phyloP scores from a whole-genome alignment of 2,888 invertebrate species.

The Epirrita christyi region DNA sequence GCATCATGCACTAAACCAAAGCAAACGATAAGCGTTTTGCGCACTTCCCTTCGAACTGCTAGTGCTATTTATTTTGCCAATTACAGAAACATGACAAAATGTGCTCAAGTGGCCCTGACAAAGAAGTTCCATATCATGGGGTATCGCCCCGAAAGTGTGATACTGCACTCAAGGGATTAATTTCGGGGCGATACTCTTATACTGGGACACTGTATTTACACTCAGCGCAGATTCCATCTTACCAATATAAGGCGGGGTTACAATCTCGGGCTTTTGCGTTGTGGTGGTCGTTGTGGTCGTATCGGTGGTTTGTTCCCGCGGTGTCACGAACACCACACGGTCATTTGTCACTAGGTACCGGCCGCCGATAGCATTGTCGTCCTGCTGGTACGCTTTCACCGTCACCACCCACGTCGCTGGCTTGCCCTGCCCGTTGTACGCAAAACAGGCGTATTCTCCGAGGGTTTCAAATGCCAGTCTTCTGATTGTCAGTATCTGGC shows the following conservation, averaged over 20 bases:
- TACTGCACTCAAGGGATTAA: not conserved
- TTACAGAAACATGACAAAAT: not conserved
- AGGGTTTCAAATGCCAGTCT: conserved; percentile 89
- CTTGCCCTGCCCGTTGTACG: conserved; percentile 92
- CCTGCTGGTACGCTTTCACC: conserved; percentile 89
- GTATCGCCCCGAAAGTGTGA: not conserved
- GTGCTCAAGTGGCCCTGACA: not conserved
- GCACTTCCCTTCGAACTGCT: conserved; percentile 5
- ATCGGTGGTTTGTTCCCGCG: conserved; percentile 11
- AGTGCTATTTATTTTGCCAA: not conserved
- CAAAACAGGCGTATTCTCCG: conserved; percentile 95
- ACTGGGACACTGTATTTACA: not conserved
- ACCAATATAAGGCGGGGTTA: conserved; percentile 64
- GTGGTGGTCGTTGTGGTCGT: conserved; percentile 42
- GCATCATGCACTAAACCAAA: conserved; percentile 40
- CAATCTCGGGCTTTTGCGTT: conserved; percentile 45
- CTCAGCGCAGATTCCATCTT: conserved; percentile 48
- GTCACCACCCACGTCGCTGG: conserved; percentile 91
- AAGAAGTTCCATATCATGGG: conserved; percentile 1
- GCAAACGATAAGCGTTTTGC: conserved; percentile 15
- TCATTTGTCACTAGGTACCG: conserved; percentile 51
- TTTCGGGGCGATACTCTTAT: not conserved
- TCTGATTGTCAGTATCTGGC: conserved; percentile 90
- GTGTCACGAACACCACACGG: conserved; percentile 25
- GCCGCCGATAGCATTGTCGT: conserved; percentile 68